Percentiles rank a stretch among this genome's conserved stretches.
These are phyloP conservation scores for Erebia aethiops DNA, from an alignment of 2,888 invertebrate genomes.

Conservation along the genomic window DNA sequence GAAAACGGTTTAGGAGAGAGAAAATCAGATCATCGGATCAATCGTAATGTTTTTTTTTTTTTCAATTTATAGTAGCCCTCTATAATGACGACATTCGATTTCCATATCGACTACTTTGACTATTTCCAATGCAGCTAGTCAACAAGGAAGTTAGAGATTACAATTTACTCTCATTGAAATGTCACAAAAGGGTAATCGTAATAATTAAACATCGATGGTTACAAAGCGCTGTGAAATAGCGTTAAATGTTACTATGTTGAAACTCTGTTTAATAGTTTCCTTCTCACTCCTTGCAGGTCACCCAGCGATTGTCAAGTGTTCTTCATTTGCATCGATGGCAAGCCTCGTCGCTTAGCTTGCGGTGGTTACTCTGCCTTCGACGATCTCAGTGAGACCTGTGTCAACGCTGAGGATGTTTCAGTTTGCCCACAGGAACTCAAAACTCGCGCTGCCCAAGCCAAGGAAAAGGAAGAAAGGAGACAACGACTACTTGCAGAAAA, in stretches of 20 bases:
- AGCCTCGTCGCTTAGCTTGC: conserved; percentile 89
- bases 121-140: too few relatives aligned
- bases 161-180: not conserved
- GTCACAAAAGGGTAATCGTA: not conserved
- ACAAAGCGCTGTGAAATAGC: not conserved
- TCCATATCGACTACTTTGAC: too few relatives aligned
- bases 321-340: conserved; percentile 89
- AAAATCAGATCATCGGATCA: too few relatives aligned
- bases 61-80: too few relatives aligned
- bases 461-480: conserved; percentile 60
- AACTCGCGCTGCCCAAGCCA: conserved; percentile 55
- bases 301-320: conserved; percentile 89
- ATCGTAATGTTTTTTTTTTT: too few relatives aligned
- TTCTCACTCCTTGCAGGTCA: conserved; percentile 67
- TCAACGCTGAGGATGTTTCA: conserved; percentile 89
- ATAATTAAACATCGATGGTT: too few relatives aligned
- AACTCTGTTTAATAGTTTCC: conserved; percentile 4
- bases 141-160: not conserved
- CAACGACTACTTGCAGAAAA: conserved; percentile 59
- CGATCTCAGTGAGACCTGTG: conserved; percentile 87
- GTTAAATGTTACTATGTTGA: not conserved
- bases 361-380: conserved; percentile 91
- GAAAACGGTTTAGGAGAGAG: too few relatives aligned
- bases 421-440: conserved; percentile 84
- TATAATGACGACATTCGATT: too few relatives aligned